Evolutionary conservation across 2,797 vertebrate genomes (phyloP), one percentile per base, ranked within the genome.

Genomic region (Xyrichtys novacula): DNA sequence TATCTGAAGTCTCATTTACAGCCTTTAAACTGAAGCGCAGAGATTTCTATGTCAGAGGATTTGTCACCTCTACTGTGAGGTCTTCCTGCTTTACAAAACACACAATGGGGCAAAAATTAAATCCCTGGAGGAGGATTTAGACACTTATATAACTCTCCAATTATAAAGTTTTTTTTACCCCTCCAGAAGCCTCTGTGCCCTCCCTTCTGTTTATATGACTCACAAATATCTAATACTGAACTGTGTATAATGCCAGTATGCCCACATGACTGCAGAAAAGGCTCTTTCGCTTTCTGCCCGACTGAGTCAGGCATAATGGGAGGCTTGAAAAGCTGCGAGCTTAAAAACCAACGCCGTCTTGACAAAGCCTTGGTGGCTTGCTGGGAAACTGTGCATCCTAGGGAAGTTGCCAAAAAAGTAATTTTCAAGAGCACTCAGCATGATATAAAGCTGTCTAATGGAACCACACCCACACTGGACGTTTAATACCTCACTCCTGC

Each of bases 111-210:
- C 65, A 64, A 87, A 88, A 92, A 90, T 88, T 87, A 90, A 93
- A 92, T 93, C 85, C 89, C 87, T 76, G 60, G 84, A 87, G 91
- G 79, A 91, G 93, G 92, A 94, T 94, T 95, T 94, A 92, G 86
- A 88, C 90, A 91, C 91, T 94, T 93, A 94, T 92, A 91, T 93
- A 94, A 94, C 92, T 92, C 91, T 84, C 92, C 93, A 95, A 95
- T 94, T 95, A 94, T 92, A 91, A 92, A 84, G 81, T 82, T 86
- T 81, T 74, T 80, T 85, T 85, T 81, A 56, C 17, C 17, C 43
- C 47, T 80, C 76, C 86, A 88, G 89, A 91, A 89, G 88, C 88
- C 85, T 86, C 86, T 69, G 78, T 87, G 91, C 83, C 82, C 88
- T 89, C 88, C 84, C 78, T 88, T 89, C 89, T 94, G 93, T 94